Base-by-base conservation (phyloP, 2,888 invertebrate species). In the Lucinisca nassula region DNA sequence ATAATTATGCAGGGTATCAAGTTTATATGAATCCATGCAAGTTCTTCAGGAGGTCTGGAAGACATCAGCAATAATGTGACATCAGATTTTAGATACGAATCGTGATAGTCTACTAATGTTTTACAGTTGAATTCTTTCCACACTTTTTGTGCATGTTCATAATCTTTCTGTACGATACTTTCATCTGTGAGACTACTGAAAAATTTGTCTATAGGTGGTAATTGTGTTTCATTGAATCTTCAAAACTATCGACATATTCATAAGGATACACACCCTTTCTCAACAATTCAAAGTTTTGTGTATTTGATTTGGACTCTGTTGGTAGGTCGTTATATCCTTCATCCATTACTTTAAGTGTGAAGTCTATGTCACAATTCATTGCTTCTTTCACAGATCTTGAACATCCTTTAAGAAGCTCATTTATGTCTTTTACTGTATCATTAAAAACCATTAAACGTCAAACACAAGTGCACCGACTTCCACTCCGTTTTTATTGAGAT, bases 21-120 rank as follows among this genome's bases (percentile, higher is more conserved):
- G 86, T 73, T 91, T 78, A 82, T 93, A 94, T 24, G 45, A n/a
- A 27, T 82, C 45, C 51, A 70, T 77, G 84, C 91, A 90, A 14
- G 94, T 89, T 67, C 91, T 83, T 88, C 93, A 89, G 81, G 95
- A 95, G 38, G 84, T 93, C 85, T 96, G 93, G 89, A 95, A 95
- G 32, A 95, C 90, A 91, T 95, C 93, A 32, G 93, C 92, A 51
- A 95, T 89, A n/a, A n/a, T n/a, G n/a, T n/a, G n/a, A 93, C 91
- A 90, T 95, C 94, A 37, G 92, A 92, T 85, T 91, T 89, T 49
- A 92, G 93, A 55, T 82, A 83, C 27, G 72, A 38, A 24, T 75
- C 70, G 32, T 70, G 70, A 37, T 70, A 32, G 32, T 94, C 91
- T 10, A 92, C 91, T 12, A 93, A 82, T 30, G 89, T 90, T 30